Evolutionary conservation across 2,113 vertebrate species (phyloP), one percentile per base, ranked within the genome.

Genomic region (Lipotes vexillifer): DNA sequence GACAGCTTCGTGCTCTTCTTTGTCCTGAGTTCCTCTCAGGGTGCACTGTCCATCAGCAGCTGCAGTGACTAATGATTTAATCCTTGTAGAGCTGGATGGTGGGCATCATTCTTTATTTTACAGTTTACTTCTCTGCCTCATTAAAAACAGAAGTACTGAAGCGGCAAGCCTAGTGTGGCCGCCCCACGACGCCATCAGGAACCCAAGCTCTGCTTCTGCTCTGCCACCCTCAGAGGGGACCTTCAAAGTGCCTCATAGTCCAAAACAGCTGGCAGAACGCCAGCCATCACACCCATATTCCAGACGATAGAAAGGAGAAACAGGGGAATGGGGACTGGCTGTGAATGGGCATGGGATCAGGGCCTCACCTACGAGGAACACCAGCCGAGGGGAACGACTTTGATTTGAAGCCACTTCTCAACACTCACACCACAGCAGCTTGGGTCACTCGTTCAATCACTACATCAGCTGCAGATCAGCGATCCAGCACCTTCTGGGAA

Each of bases 361-460:
- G 55, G 6, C n/a, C 21, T 55, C 8, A 12, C 59, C 2, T 12
- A 61, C 0, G 15, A 68, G 46, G 33, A 10, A 11, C 75, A 44
- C 59, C 55, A 57, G n/a, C 17, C 0, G 2, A 44, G 10, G 2
- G 14, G 10, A 3, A 10, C 11, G 41, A 6, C 36, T 25, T 0
- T 2, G 23, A 17, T 10, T 8, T 44, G 46, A 46, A 36, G 36
- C 20, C 12, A 4, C 27, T 0, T 23, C 1, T 5, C 23, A 18
- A 18, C 21, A 2, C 23, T 13, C 27, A 33, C 3, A 7, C 11
- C 6, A 5, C 46, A 5, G 20, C 23, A 5, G 2, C 20, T 9
- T 0, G 57, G 59, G 10, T 41, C 25, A 5, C 20, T 6, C 1
- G 0, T 1, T 10, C 38, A 11, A 5, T 38, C 8, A 0, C 4